Evolutionary conservation across 2,888 invertebrate genomes (phyloP).

Genomic region (Hedya salicella): DNA sequence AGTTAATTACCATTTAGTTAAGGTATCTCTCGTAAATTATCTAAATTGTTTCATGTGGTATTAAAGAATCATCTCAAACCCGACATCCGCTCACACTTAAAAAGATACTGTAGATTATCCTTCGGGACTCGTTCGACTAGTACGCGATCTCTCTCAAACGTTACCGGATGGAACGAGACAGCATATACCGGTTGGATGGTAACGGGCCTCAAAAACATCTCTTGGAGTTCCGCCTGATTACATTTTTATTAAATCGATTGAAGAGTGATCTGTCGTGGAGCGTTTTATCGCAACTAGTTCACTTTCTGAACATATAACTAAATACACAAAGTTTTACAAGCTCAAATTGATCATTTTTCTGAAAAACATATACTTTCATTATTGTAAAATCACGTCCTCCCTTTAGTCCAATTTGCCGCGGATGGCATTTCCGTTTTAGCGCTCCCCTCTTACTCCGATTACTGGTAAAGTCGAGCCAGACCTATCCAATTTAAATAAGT

Average conservation of each 20-base stretch:
- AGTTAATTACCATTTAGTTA: constrained; percentile 5
- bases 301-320: too few species aligned
- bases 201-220: constrained; percentile 1
- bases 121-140: constrained; percentile 9
- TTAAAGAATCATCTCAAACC: not conserved
- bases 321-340: too few species aligned
- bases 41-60: constrained; percentile 2
- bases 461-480: too few species aligned
- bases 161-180: not conserved
- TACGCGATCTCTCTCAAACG: constrained; percentile 5
- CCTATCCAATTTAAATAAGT: too few species aligned
- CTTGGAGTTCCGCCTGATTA: constrained; percentile 15
- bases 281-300: not conserved
- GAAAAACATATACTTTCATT: too few species aligned
- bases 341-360: too few species aligned
- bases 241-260: not conserved
- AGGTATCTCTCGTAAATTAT: not conserved
- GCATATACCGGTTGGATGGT: constrained; percentile 10
- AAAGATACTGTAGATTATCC: constrained; percentile 16
- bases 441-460: too few species aligned
- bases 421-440: too few species aligned
- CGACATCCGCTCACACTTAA: constrained; percentile 16
- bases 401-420: too few species aligned
- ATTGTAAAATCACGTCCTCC: too few species aligned
- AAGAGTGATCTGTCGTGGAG: not conserved